A percentile compares a stretch with the other conserved stretches of the same genome.
phyloP scores from a whole-genome alignment of 1,140 invertebrate genomes.

The Eciton burchellii region DNA sequence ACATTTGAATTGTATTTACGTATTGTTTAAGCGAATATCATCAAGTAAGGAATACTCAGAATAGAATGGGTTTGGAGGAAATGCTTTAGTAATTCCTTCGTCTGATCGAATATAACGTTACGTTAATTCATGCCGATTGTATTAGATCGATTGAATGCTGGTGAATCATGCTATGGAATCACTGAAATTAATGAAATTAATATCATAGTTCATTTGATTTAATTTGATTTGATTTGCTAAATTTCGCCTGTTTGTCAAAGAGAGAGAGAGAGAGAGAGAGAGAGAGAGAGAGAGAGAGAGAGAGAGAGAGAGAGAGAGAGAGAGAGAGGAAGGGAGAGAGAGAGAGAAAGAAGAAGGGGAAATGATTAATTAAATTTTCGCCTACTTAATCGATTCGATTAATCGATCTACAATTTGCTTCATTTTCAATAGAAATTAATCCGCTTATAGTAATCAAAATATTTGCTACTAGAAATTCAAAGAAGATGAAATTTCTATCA shows the following conservation, averaged over 20 bases:
- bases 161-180: constrained; percentile 10
- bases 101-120: too few species aligned
- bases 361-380: constrained; percentile 49
- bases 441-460: not conserved
- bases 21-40: not conserved
- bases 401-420: not conserved
- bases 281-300: not conserved
- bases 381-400: not conserved
- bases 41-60: not conserved
- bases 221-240: not conserved
- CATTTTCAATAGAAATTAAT: constrained; percentile 11
- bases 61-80: not conserved
- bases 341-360: not conserved
- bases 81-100: not conserved
- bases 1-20: not conserved
- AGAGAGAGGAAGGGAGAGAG: not conserved
- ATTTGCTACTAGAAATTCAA: not conserved
- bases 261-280: not conserved
- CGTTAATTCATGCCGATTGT: too few species aligned
- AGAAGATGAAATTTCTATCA: not conserved
- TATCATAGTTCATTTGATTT: constrained; percentile 50
- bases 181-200: constrained; percentile 40
- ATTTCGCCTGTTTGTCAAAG: not conserved
- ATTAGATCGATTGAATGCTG: constrained; percentile 8
- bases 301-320: not conserved